Base-by-base conservation (phyloP, 2,888 invertebrate genomes). In the Gisinianus flammeolus region DNA sequence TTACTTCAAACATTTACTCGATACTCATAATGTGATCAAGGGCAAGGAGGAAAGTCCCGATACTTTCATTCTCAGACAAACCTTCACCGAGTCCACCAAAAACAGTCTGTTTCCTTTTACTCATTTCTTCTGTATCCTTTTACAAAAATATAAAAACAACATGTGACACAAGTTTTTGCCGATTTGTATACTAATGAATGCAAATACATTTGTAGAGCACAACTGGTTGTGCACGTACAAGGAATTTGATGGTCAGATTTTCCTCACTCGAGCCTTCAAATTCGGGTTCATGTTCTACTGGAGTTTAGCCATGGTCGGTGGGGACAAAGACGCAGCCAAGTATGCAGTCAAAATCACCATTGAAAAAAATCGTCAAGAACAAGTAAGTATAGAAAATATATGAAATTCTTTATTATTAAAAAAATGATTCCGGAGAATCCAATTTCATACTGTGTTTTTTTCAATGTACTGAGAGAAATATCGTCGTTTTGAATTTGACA, bases 61-160 rank as follows among this genome's bases (percentile, higher is more conserved):
- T 24, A 31, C 72, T 33, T 58, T 72, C 54, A 22, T 33, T 5
- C 52, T 72, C n/a, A 28, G 72, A 31, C 72, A 72, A 58, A 72
- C 72, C 30, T 72, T 72, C 58, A 72, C 72, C 33, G 72, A 72
- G 62, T 72, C 72, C 16, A 72, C 62, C 33, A 72, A 72, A 58
- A 19, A 28, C 16, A 56, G 72, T 72, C 28, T 58, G 31, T 71
- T 33, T 67, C 31, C 31, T n/a, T 33, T n/a, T 22, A 67, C 16
- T 31, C 16, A 30, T 33, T 19, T 67, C 33, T 24, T 26, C 10
- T 64, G 12, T 44, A 16, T 44, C 52, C 10, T 44, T 44, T 8
- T n/a, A n/a, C n/a, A n/a, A n/a, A n/a, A n/a, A n/a, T n/a, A n/a
- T n/a, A n/a, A n/a, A n/a, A n/a, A n/a, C n/a, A n/a, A n/a, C n/a